These are phyloP conservation scores for Indri indri DNA, from an alignment of 2,113 vertebrate genomes.

Conservation along the genomic window DNA sequence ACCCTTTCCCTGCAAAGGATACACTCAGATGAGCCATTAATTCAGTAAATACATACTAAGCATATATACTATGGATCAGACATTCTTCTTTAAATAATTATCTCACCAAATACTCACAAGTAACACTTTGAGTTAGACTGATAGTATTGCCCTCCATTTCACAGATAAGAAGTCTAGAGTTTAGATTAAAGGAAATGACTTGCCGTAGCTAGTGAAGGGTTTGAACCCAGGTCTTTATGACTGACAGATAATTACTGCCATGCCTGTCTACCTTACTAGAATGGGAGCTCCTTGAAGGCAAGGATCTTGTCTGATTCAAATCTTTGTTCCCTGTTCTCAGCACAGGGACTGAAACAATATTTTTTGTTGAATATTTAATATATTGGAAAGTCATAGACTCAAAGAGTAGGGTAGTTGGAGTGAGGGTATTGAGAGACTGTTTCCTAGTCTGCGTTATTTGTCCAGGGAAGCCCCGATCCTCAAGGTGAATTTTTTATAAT, in stretches of 20 bases:
- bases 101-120: neutral
- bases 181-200: constrained; percentile 48
- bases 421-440: neutral
- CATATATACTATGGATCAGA: neutral
- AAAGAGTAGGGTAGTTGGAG: neutral
- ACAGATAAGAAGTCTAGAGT: constrained; percentile 21
- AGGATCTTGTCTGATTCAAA: neutral
- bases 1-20: neutral
- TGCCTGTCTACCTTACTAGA: neutral
- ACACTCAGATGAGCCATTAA: neutral
- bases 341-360: neutral
- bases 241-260: neutral
- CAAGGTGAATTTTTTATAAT: constrained; percentile 1
- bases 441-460: neutral
- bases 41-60: neutral
- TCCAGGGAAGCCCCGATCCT: neutral
- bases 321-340: constrained; percentile 34
- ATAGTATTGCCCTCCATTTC: neutral
- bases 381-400: neutral
- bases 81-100: constrained; percentile 32
- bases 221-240: constrained; percentile 11
- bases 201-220: neutral
- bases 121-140: neutral
- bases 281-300: neutral
- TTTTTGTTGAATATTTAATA: neutral